Conservation (phyloP, 2,888 invertebrate genomes). For the Orthosia cruda region DNA sequence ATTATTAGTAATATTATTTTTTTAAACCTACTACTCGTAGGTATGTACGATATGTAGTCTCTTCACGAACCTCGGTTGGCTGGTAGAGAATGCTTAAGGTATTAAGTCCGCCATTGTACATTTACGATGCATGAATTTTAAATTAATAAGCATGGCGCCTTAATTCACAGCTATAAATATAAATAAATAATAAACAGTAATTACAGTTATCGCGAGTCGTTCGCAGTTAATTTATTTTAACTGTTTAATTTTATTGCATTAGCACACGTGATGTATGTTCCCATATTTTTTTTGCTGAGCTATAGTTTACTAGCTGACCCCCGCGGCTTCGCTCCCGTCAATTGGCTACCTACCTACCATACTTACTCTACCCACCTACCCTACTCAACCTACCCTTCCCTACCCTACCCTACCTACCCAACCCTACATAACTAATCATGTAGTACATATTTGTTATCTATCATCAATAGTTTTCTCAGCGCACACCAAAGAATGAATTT, state of each 20-base stretch:
- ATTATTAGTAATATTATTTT: too few species aligned
- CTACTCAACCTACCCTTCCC: too few species aligned
- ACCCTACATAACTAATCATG: too few species aligned
- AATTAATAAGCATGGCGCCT: not conserved
- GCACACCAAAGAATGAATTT: too few species aligned
- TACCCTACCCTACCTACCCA: too few species aligned
- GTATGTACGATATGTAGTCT: too few species aligned
- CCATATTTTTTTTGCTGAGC: not conserved
- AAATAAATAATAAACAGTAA: slow-evolving; percentile 1
- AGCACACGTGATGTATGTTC: slow-evolving; percentile 32
- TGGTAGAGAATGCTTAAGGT: not conserved
- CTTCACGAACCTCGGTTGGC: not conserved
- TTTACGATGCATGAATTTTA: not conserved
- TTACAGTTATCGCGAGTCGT: slow-evolving; percentile 26
- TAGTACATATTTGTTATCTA: too few species aligned
- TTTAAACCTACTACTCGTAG: too few species aligned
- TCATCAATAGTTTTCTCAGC: too few species aligned
- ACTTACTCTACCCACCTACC: too few species aligned
- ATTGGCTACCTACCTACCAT: too few species aligned
- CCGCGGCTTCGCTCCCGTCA: too few species aligned
- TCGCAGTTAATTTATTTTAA: slow-evolving; percentile 42
- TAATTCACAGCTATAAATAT: not conserved
- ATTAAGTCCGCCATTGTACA: not conserved
- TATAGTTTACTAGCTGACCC: not conserved
- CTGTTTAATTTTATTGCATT: slow-evolving; percentile 27